Evolutionary conservation across 2,113 vertebrate species (phyloP), one percentile per base, ranked within the genome.

Genomic region (Oenanthe melanoleuca): DNA sequence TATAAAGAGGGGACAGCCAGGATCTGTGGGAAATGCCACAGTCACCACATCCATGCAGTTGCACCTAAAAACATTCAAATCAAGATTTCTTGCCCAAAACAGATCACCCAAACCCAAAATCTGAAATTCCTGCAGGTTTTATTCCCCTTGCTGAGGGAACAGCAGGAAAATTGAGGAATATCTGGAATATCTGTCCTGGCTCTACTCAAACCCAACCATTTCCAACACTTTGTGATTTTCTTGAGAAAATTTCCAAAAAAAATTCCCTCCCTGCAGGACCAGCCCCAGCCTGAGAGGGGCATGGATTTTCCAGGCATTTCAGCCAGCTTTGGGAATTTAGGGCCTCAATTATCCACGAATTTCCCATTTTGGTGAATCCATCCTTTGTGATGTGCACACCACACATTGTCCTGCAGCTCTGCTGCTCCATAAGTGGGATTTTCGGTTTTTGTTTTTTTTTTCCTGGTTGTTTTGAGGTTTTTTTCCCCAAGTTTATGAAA

Each of bases 391-490:
- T 3, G 1, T 12, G 38, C 57, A 16, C 40, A 4, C 5, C 63
- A 8, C 81, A 4, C 2, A 0, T 31, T 13, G 19, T 19, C 55
- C 19, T 19, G 3, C 1, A 31, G 22, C 23, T 21, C 2, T 12
- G 14, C 15, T 14, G 8, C 22, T 55, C 24, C 34, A 26, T 33
- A 45, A 63, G 1, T 6, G 29, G 2, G 11, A 24, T 55, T 80
- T 53, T 5, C 9, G 8, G 3, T 5, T 0, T 31, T n/a, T n/a
- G n/a, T n/a, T n/a, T n/a, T n/a, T 45, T 7, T 55, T 55, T 33
- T 8, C 14, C 80, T 67, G 22, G 0, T 37, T 38, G 14, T n/a
- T 23, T 29, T 29, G 11, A 11, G 0, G 1, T 50, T 56, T 66
- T 42, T 22, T 1, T 4, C 5, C 22, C 22, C 60, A n/a, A 6